Conservation (phyloP, 2,888 invertebrate species). For the Drosophila nigricruria region DNA sequence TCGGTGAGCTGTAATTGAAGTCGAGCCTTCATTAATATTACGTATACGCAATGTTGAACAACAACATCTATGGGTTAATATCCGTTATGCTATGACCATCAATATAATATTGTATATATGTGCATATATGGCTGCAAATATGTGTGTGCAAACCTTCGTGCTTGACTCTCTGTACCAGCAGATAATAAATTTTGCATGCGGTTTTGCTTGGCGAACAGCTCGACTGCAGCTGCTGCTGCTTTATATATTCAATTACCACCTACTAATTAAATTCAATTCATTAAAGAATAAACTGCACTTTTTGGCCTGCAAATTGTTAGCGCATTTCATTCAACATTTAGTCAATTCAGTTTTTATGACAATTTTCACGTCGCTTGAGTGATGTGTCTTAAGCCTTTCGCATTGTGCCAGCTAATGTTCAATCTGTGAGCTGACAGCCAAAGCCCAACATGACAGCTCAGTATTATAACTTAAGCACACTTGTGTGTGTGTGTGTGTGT, state of each 20-base stretch:
- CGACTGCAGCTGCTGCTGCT: neutral
- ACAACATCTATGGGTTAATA: neutral
- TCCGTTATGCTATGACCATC: neutral
- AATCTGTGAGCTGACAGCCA: conserved; percentile 15
- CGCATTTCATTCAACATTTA: neutral
- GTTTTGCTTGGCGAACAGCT: neutral
- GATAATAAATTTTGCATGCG: conserved; percentile 56
- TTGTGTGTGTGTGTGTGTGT: neutral
- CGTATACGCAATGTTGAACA: neutral
- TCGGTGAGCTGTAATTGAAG: neutral
- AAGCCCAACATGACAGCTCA: conserved; percentile 19
- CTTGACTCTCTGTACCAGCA: conserved; percentile 25
- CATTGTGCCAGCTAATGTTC: conserved; percentile 6
- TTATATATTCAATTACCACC: conserved; percentile 31
- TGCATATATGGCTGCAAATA: neutral
- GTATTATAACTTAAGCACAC: conserved; percentile 1
- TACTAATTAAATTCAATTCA: conserved; percentile 58
- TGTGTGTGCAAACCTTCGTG: conserved; percentile 6
- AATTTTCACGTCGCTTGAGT: conserved; percentile 1
- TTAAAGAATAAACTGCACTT: neutral
- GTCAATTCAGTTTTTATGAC: conserved; percentile 6
- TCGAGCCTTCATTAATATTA: conserved; percentile 7
- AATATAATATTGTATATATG: neutral
- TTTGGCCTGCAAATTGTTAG: neutral
- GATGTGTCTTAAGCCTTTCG: conserved; percentile 14